Base-by-base conservation (phyloP, 2,797 vertebrate species). In the Siniperca scherzeri region DNA sequence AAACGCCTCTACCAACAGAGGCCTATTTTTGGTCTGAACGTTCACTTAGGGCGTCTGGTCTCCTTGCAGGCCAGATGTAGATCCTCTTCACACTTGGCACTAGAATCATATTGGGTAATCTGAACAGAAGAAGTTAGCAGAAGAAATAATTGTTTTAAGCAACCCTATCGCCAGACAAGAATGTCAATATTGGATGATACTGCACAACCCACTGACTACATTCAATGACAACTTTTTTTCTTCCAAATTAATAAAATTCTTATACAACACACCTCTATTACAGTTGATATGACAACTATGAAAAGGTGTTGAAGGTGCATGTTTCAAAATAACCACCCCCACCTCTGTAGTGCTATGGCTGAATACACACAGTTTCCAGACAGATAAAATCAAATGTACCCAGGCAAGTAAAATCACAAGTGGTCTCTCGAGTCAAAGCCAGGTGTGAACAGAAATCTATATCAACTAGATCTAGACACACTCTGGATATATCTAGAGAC, bases 301-400 rank as follows among this genome's bases (percentile, higher is more conserved):
- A 30, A 81, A 66, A 59, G 6, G 4, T 44, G 59, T 8, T 72
- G 53, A 27, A 14, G 17, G 11, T 55, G 33, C 48, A 69, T 52
- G 59, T n/a, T 25, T 76, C 7, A n/a, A 50, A 68, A 44, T 13
- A 68, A 12, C 50, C 50, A n/a, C 52, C 48, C 30, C 40, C 13
- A 16, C n/a, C 21, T 59, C 12, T 36, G 12, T 16, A 52, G 21
- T 9, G 52, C 36, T 13, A n/a, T 30, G 11, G 13, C 19, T 53
- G 25, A 65, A 12, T n/a, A 42, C 27, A 36, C 5, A 56, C 17
- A 42, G 33, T 57, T 75, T 56, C n/a, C 72, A 30, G 30, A 36
- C 9, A 36, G 62, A 76, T 79, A 72, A 36, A 65, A 70, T 64
- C 25, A 46, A 57, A 74, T 25, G 22, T 6, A 55, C 44, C 13